A percentile compares a stretch with the other conserved stretches of the same genome.
These are phyloP conservation scores for Thymelicus lineola DNA, from an alignment of 2,888 invertebrate genomes.

Conservation along the genomic window DNA sequence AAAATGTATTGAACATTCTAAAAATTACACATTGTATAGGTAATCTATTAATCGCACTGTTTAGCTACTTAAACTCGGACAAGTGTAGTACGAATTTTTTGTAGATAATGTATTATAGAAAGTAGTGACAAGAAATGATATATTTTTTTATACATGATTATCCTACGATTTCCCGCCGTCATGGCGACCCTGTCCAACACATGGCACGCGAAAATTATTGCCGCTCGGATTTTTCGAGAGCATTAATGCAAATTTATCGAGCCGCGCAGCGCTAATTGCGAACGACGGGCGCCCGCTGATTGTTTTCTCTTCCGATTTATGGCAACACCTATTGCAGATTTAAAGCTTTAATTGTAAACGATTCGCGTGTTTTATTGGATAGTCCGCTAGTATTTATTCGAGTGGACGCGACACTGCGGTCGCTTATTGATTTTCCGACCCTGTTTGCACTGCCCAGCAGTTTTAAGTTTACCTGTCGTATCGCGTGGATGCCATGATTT, in stretches of 20 bases:
- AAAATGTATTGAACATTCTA: too few relatives aligned
- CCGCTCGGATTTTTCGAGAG: conserved; percentile 82
- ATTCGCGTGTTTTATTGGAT: conserved; percentile 85
- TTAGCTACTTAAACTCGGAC: too few relatives aligned
- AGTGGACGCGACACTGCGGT: conserved; percentile 72
- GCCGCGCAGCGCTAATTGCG: conserved; percentile 83
- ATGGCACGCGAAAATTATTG: conserved; percentile 81
- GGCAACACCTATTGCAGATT: conserved; percentile 86
- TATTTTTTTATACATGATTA: background rate
- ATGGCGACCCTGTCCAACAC: conserved; percentile 55
- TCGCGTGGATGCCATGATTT: conserved; percentile 54
- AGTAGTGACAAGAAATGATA: background rate
- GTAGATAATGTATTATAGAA: background rate
- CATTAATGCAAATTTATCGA: conserved; percentile 85
- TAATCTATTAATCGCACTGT: too few relatives aligned
- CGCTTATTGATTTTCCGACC: conserved; percentile 78
- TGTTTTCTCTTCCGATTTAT: conserved; percentile 84
- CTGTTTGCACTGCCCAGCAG: conserved; percentile 58
- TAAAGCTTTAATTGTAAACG: conserved; percentile 85
- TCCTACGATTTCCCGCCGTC: conserved; percentile 13
- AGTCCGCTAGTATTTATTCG: conserved; percentile 81
- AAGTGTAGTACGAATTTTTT: too few relatives aligned
- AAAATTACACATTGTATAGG: too few relatives aligned
- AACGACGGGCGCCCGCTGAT: conserved; percentile 82
- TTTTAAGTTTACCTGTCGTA: conserved; percentile 60